phyloP scores from a whole-genome alignment of 92 coral and sea anemone species.

The Muricea muricata region DNA sequence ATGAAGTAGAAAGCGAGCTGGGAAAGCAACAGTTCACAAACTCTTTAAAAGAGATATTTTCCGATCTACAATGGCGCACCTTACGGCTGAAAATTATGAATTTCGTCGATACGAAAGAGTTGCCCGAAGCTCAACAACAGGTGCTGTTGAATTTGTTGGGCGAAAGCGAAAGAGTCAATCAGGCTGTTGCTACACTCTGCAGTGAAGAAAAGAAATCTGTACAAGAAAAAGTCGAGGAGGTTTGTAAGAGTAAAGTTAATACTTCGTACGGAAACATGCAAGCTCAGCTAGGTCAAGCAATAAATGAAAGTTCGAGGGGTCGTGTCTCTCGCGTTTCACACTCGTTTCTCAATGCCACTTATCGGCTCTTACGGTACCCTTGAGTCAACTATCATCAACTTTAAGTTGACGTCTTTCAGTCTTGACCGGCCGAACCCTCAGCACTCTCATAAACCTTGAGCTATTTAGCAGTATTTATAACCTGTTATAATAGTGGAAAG shows the following conservation, averaged over 20 bases:
- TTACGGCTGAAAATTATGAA: constrained; percentile 59
- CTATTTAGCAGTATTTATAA: too few relatives aligned
- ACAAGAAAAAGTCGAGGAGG: constrained; percentile 78
- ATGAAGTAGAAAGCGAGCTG: constrained; percentile 56
- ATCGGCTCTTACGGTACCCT: too few relatives aligned
- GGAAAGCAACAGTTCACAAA: constrained; percentile 35
- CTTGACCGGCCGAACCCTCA: too few relatives aligned
- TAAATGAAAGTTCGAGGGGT: too few relatives aligned
- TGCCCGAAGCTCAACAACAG: constrained; percentile 66
- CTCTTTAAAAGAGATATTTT: constrained; percentile 52
- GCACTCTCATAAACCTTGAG: too few relatives aligned
- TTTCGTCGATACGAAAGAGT: constrained; percentile 60
- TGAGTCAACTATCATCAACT: too few relatives aligned
- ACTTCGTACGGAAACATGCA: too few relatives aligned
- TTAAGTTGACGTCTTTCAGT: too few relatives aligned
- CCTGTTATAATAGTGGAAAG: too few relatives aligned
- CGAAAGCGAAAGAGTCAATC: constrained; percentile 43
- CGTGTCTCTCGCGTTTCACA: too few relatives aligned
- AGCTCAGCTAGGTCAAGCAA: too few relatives aligned
- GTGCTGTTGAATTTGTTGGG: constrained; percentile 62
- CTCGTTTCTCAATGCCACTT: too few relatives aligned
- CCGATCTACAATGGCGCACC: constrained; percentile 25
- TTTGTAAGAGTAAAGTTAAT: constrained; percentile 67
- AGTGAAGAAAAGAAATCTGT: constrained; percentile 78
- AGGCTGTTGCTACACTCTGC: constrained; percentile 69